These are phyloP conservation scores for Drosophila bocqueti DNA, from an alignment of 1,140 invertebrate genomes.

Conservation along the genomic window DNA sequence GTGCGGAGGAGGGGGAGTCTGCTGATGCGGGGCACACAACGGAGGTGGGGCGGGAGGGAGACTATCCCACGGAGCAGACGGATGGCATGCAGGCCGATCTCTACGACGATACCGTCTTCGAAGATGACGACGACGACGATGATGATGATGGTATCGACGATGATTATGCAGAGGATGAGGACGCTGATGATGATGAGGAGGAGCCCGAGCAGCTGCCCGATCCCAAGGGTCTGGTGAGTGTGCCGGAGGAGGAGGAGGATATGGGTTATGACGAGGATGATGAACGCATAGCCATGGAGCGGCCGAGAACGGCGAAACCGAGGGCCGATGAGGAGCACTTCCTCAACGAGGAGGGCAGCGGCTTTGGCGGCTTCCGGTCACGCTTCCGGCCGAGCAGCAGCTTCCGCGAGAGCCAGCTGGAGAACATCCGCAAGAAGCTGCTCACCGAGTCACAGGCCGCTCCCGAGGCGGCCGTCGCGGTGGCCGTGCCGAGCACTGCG, in stretches of 20 bases:
- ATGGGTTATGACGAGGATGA: constrained; percentile 84
- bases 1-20: constrained; percentile 1
- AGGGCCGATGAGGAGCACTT: constrained; percentile 72
- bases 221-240: constrained; percentile 52
- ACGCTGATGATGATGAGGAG: constrained; percentile 48
- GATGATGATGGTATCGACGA: constrained; percentile 63
- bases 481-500: constrained; percentile 77
- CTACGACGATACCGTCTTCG: constrained; percentile 62
- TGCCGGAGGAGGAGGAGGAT: constrained; percentile 73
- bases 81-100: constrained; percentile 81
- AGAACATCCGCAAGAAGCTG: constrained; percentile 72
- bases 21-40: constrained; percentile 9
- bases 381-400: constrained; percentile 62
- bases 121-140: constrained; percentile 59
- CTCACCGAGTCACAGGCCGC: constrained; percentile 58
- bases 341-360: constrained; percentile 79
- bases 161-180: constrained; percentile 40
- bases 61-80: constrained; percentile 74
- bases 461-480: constrained; percentile 34
- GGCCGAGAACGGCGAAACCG: constrained; percentile 58
- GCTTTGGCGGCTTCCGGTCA: constrained; percentile 47
- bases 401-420: constrained; percentile 59
- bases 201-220: constrained; percentile 63
- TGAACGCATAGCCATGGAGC: constrained; percentile 74
- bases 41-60: constrained; percentile 32